Base-by-base conservation (phyloP, 2,113 vertebrate species). In the Anhinga rufa region DNA sequence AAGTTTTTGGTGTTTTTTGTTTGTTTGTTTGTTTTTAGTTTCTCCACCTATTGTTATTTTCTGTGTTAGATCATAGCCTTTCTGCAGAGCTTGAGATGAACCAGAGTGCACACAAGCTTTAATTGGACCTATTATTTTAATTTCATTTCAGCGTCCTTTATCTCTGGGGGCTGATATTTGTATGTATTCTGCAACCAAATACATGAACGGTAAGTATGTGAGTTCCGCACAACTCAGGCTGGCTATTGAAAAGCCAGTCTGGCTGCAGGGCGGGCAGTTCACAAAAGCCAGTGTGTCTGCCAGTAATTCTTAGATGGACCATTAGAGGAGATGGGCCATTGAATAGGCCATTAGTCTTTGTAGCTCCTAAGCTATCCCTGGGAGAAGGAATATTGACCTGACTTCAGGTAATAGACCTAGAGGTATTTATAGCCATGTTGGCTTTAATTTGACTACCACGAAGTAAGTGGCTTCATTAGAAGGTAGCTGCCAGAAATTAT, bases 181-280 rank as follows among this genome's bases (percentile, higher is more conserved):
- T 90, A 98, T 99, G 99, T 98, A 98, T 88, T 99, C 99, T 54
- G 99, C 99, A 58, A 99, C 99, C 88, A 99, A 99, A 71, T 99
- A 99, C 89, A 99, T 99, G 97, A 99, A 99, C 4, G 99, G 99
- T 99, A 98, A 98, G 98, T 87, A n/a, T 14, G 19, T 2, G 17
- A 29, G 36, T 19, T 51, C 22, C 25, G 1, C 29, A 7, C 11
- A 10, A 1, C 38, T 51, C 48, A 10, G 25, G 32, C 31, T 85
- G 72, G 14, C 72, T 88, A 7, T 29, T 60, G 15, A 36, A 69
- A 36, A 72, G n/a, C 36, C 24, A 6, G 48, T 32, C 46, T 69
- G 74, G 36, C 81, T 70, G 42, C 6, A 0, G 32, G 69, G 42
- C 6, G 0, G 32, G 69, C 55, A 20, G 10, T 64, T 75, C 68